Evolutionary conservation across 2,113 vertebrate genomes (phyloP), one percentile per base, ranked within the genome.

Genomic region (Mungos mungo): DNA sequence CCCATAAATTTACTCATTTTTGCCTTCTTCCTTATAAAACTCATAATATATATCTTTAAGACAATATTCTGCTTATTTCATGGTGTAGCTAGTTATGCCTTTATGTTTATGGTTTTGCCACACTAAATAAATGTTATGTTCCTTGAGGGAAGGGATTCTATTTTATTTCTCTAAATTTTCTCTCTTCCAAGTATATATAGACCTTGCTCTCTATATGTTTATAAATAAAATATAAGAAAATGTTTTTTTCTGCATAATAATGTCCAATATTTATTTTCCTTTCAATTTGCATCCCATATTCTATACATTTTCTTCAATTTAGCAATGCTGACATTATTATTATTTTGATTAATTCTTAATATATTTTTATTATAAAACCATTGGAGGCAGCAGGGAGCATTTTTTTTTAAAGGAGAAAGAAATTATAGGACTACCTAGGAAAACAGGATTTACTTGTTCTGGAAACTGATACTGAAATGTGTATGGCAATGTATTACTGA

Each of bases 391-490:
- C 12, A 90, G 29, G 41, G 3, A 68, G 8, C 8, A 19, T 54
- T 41, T 60, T 88, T 72, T 65, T 63, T 79, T 12, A 4, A 72
- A 52, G 18, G 25, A 85, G 54, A 92, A 90, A 74, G 9, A 74
- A 90, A 50, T 88, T 69, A 90, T 41, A 69, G 15, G 10, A 52
- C 38, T 74, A 88, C 41, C 19, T 86, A 82, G 29, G 50, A 92
- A 87, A 92, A 91, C 72, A 94, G 80, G 63, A 95, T 92, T 94
- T 94, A 80, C 38, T 95, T 97, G 63, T 89, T 92, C 35, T 47
- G 86, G 41, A 68, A 68, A 79, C 29, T 83, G 21, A 54, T 74
- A 79, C n/a, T 74, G 52, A 87, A 95, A 66, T 54, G 29, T 7
- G 13, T 41, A n/a, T 71, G 87, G 66, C 21, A 72, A 35, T 18